Evolutionary conservation across 2,113 vertebrate genomes (phyloP).

Genomic region (Apodemus sylvaticus): DNA sequence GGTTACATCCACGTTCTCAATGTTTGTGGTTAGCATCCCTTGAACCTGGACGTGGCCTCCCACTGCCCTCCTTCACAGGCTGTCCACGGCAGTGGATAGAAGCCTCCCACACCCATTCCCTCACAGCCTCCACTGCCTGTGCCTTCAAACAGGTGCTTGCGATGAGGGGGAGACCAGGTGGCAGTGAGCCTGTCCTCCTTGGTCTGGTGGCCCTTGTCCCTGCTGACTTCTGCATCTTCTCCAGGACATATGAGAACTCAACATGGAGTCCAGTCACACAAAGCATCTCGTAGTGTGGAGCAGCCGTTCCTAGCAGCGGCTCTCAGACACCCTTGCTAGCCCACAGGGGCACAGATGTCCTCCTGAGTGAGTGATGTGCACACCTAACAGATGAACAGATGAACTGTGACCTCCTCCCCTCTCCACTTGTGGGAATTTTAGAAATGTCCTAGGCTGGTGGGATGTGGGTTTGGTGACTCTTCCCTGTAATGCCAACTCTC

Average conservation of each 20-base stretch:
- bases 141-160: background rate
- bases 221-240: background rate
- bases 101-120: background rate
- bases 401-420: constrained; percentile 72
- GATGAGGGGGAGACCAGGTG: background rate
- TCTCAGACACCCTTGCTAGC: background rate
- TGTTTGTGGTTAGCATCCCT: background rate
- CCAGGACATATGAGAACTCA: background rate
- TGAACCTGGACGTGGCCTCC: too few relatives aligned
- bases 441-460: constrained; percentile 70
- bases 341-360: too few relatives aligned
- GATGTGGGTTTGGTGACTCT: background rate
- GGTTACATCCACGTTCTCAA: background rate
- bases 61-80: accelerated
- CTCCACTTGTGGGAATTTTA: constrained; percentile 74
- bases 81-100: too few relatives aligned
- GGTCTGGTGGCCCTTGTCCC: background rate
- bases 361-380: too few relatives aligned
- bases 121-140: background rate
- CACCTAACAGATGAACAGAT: too few relatives aligned
- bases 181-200: too few relatives aligned
- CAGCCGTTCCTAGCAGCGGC: background rate
- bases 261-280: background rate
- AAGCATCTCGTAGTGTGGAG: background rate
- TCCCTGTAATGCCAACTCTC: background rate